Base-by-base conservation (phyloP, 2,113 vertebrate genomes). In the Piaya cayana region DNA sequence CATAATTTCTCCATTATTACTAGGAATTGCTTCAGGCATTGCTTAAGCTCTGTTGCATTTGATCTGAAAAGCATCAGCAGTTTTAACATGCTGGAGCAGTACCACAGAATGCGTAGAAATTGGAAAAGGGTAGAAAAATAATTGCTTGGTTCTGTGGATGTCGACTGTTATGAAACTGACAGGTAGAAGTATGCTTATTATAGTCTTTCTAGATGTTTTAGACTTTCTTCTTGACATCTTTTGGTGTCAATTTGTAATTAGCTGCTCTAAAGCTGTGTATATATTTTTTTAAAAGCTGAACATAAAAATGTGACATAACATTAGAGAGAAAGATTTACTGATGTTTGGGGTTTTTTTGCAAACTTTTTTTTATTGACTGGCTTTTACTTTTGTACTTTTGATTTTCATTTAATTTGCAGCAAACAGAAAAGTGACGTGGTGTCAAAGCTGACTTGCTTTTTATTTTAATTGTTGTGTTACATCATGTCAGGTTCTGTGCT, bases 381-480 rank as follows among this genome's bases (percentile, higher is more conserved):
- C 21, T 92, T 59, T 76, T 78, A 58, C 50, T 92, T 47, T 26
- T 60, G 20, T 76, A 58, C 53, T 94, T 93, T 39, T 67, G 64
- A n/a, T 87, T 93, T 91, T 92, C 36, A 19, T 79, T 89, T 93
- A 92, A 82, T 95, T 94, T 91, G 50, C 56, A 86, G 60, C 60
- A 94, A 88, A 62, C 53, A 64, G 49, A 32, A 25, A 81, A 78
- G 63, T 88, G 92, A 85, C 42, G 30, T 60, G 53, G 75, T 92
- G 86, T 95, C 86, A 88, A 91, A 89, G 50, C 86, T 92, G 87
- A 29, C 82, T 94, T 85, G 59, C 93, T 92, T 91, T 92, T 92
- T 88, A 55, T 91, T 96, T 95, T 95, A 96, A 97, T 97, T 97
- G 63, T 82, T 96, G 83, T 82, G 90, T 96, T 96, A 91, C 76